Conservation (phyloP, 35 echinoderm and acorn worm genomes). For the Ophiothrix spiculata region DNA sequence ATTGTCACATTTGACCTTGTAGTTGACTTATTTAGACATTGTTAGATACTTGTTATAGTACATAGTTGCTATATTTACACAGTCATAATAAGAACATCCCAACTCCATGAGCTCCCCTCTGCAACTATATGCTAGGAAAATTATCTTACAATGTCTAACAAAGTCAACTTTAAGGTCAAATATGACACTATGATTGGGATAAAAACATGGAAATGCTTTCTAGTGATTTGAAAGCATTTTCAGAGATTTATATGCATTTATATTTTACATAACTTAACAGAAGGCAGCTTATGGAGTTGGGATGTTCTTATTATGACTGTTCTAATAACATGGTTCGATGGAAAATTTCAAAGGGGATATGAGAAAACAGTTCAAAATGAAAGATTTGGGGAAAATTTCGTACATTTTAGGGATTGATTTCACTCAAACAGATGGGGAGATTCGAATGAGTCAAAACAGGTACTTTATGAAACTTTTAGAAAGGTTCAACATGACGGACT, state of each 20-base stretch:
- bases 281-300: background rate
- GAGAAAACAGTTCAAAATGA: slow-evolving; percentile 32
- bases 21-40: no score
- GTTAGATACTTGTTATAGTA: no score
- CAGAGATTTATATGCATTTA: slow-evolving; percentile 5
- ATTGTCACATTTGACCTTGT: no score
- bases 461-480: slow-evolving; percentile 28
- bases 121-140: no score
- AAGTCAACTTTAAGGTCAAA: no score
- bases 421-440: background rate
- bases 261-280: slow-evolving; percentile 3
- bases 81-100: no score
- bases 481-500: slow-evolving; percentile 16
- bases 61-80: no score
- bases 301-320: slow-evolving; percentile 18
- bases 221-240: no score
- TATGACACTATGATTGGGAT: no score
- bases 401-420: slow-evolving; percentile 37
- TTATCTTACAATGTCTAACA: no score
- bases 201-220: no score
- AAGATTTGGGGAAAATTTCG: slow-evolving; percentile 32
- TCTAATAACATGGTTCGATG: background rate
- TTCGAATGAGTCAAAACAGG: slow-evolving; percentile 20
- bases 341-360: slow-evolving; percentile 18
- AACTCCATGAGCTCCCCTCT: no score